Percentiles rank a stretch among this genome's conserved stretches.
phyloP scores from a whole-genome alignment of 2,888 invertebrate species.

The Cerastis rubricosa region DNA sequence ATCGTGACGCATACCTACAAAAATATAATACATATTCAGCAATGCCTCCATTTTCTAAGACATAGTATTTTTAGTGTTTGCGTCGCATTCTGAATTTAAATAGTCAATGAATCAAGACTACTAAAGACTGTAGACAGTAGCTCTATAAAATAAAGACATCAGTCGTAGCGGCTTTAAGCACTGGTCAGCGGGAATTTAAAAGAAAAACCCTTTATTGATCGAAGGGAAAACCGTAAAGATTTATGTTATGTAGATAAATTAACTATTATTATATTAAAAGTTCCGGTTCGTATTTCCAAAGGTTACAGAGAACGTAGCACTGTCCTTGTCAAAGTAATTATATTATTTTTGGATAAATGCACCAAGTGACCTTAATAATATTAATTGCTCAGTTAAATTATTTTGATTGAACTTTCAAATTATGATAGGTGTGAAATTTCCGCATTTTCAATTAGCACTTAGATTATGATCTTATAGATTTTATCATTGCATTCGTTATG shows the following conservation, averaged over 20 bases:
- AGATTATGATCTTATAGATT: constrained; percentile 13
- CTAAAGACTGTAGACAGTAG: constrained; percentile 4
- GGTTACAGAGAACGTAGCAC: constrained; percentile 49
- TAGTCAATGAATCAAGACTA: constrained; percentile 3
- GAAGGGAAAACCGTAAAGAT: constrained; percentile 24
- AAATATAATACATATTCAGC: not conserved
- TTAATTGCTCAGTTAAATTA: constrained; percentile 51
- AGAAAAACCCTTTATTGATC: too few species aligned
- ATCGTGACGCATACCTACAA: not conserved
- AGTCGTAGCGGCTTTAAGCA: not conserved
- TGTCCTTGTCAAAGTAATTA: constrained; percentile 54
- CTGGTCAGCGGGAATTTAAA: constrained; percentile 11
- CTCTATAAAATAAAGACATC: not conserved
- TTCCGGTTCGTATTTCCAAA: constrained; percentile 54
- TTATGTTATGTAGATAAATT: constrained; percentile 21
- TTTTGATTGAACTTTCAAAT: constrained; percentile 58
- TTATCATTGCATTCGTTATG: constrained; percentile 18
- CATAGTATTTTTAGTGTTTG: not conserved
- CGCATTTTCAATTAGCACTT: constrained; percentile 58
- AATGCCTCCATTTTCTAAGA: not conserved
- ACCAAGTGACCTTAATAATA: constrained; percentile 53
- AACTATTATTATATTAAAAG: constrained; percentile 35
- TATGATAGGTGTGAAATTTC: constrained; percentile 50
- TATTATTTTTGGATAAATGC: constrained; percentile 60
- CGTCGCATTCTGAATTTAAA: not conserved